A percentile compares a stretch with the other conserved stretches of the same genome.
phyloP scores from a whole-genome alignment of 2,888 invertebrate genomes.

The Quadroppia sp. region DNA sequence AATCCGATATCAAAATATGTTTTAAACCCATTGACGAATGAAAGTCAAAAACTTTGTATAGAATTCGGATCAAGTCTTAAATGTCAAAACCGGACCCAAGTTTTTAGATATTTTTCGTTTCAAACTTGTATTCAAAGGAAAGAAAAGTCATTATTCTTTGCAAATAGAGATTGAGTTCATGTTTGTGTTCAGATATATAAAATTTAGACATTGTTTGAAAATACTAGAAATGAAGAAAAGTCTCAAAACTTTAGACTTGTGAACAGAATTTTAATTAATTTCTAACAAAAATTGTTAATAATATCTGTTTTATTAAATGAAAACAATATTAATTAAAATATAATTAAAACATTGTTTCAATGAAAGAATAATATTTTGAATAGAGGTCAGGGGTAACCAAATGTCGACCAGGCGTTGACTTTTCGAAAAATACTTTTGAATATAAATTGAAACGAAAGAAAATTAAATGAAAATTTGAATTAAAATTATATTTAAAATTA shows the following conservation, averaged over 20 bases:
- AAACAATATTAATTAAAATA: too few species aligned
- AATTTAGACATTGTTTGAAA: neutral
- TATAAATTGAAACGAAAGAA: too few species aligned
- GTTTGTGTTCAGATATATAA: neutral
- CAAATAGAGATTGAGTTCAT: slow-evolving; percentile 6
- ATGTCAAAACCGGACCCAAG: neutral
- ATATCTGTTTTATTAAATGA: too few species aligned
- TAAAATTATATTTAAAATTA: too few species aligned
- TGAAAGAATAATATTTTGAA: too few species aligned
- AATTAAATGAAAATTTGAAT: too few species aligned
- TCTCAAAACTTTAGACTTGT: neutral
- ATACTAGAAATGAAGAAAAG: neutral
- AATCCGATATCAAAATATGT: slow-evolving; percentile 28
- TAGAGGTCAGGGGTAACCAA: too few species aligned
- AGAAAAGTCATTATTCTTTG: slow-evolving; percentile 5
- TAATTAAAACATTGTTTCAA: too few species aligned
- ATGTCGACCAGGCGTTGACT: too few species aligned
- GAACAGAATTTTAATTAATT: too few species aligned
- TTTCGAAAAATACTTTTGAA: too few species aligned
- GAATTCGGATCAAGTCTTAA: neutral
- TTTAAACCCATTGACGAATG: slow-evolving; percentile 14
- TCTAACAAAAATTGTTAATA: too few species aligned
- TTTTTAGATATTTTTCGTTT: slow-evolving; percentile 12
- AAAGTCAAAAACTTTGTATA: slow-evolving; percentile 19
- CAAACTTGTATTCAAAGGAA: slow-evolving; percentile 6